Evolutionary conservation across 2,888 invertebrate species (phyloP), one percentile per base, ranked within the genome.

Genomic region (Eilema depressum): DNA sequence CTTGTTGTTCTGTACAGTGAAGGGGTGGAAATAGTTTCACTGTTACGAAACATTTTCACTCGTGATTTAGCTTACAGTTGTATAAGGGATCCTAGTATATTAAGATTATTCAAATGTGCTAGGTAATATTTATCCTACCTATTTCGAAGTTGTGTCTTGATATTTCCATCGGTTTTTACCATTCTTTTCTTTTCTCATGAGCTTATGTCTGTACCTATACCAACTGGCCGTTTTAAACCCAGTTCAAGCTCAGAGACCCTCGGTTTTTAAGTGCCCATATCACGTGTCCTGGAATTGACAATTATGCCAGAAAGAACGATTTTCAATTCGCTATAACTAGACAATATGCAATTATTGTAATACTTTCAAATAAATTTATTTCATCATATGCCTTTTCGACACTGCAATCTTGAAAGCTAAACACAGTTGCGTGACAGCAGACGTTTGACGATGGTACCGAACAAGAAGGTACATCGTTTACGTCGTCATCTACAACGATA

Each of bases 1-100:
- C 12, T 0, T 25, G 30, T 65, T 56, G 56, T 56, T 41, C 47
- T 60, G 64, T 53, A 28, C 30, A 28, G 12, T 30, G 5, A 65
- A 53, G 60, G 33, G 53, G 47, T 14, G 41, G 37, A 11, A 69
- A 37, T 68, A 20, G 30, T 56, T 56, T 56, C 23, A 30, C 23
- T 30, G 14, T 17, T 56, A 30, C 30, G 11, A 30, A 56, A 23
- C n/a, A 33, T 56, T 56, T 14, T 65, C 17, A 14, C 26, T 14
- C 30, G 20, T 20, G 30, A 60, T 61, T 61, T 30, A 60, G 28
- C 28, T 30, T 61, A 20, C 20, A 17, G 17, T 41, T 41, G 41
- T 41, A 12, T 17, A 14, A 41, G 41, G 41, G 4, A 41, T 37
- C 7, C n/a, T 33, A 8, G 10, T 33, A 33, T 37, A 37, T 37